Evolutionary conservation across 2,888 invertebrate species (phyloP).

Genomic region (Apantesis nais): DNA sequence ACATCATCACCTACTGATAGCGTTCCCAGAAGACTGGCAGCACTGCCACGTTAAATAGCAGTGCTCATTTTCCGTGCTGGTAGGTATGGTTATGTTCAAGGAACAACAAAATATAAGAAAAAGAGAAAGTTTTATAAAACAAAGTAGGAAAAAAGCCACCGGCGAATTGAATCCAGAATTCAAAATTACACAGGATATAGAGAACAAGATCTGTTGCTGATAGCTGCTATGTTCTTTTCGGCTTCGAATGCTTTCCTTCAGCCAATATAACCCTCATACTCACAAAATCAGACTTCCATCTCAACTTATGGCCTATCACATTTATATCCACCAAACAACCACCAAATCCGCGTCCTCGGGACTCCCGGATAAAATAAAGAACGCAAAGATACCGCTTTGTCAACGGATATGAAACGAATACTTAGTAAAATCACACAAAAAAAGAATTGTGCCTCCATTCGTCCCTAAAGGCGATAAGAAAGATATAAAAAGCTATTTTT

Average conservation of each 20-base stretch:
- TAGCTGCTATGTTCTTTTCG: neutral
- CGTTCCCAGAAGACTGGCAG: no score
- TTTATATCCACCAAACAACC: slow-evolving; percentile 2
- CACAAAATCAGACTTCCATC: slow-evolving; percentile 4
- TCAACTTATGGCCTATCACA: slow-evolving; percentile 7
- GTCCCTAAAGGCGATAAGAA: slow-evolving; percentile 35
- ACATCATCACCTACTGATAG: no score
- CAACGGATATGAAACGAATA: slow-evolving; percentile 21
- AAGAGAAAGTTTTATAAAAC: neutral
- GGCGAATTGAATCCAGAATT: neutral
- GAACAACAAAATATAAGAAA: neutral
- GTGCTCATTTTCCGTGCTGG: no score
- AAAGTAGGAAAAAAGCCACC: neutral
- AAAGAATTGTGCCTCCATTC: slow-evolving; percentile 11
- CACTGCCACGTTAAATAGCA: no score
- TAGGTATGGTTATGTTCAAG: neutral
- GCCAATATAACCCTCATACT: neutral
- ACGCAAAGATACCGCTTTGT: slow-evolving; percentile 10
- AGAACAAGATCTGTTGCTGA: neutral
- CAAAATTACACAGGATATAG: neutral
- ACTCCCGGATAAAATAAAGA: slow-evolving; percentile 4
- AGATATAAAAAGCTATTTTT: slow-evolving; percentile 43
- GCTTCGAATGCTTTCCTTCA: neutral
- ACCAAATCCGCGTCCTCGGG: slow-evolving; percentile 6
- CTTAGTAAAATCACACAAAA: slow-evolving; percentile 18